Conservation (phyloP, 1,140 invertebrate species). For the Branchinecta lindahli region DNA sequence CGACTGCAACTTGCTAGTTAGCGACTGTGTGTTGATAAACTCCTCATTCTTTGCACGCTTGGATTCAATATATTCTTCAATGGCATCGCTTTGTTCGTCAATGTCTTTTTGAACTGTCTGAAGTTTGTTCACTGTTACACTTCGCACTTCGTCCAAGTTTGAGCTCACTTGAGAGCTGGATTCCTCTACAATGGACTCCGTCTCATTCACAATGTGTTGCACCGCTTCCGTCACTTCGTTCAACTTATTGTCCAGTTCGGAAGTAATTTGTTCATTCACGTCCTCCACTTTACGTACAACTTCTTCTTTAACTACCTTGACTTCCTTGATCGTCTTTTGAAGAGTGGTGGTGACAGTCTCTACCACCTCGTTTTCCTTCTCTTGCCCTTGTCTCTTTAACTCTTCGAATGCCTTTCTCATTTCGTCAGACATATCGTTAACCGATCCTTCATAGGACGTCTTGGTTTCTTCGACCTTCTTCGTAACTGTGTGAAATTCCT, state of each 20-base stretch:
- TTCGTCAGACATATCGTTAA: slow-evolving; percentile 2
- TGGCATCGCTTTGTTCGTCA: not conserved
- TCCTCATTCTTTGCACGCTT: not conserved
- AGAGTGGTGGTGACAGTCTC: not conserved
- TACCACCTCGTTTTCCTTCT: not conserved
- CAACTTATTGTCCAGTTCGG: not conserved
- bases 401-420: not conserved
- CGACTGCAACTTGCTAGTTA: not conserved
- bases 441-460: not conserved
- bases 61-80: slow-evolving; percentile 3
- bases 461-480: slow-evolving; percentile 7
- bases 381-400: not conserved
- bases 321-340: not conserved
- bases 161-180: not conserved
- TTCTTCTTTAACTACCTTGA: not conserved
- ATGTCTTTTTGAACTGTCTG: not conserved
- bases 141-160: slow-evolving; percentile 2
- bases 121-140: not conserved
- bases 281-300: not conserved
- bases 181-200: not conserved
- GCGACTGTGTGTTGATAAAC: not conserved
- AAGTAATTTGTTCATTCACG: not conserved
- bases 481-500: slow-evolving; percentile 3
- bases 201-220: slow-evolving; percentile 6
- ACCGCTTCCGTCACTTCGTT: slow-evolving; percentile 5